A percentile compares a stretch with the other conserved stretches of the same genome.
Conservation (phyloP, 2,113 vertebrate species). For the Toxotes jaculatrix region DNA sequence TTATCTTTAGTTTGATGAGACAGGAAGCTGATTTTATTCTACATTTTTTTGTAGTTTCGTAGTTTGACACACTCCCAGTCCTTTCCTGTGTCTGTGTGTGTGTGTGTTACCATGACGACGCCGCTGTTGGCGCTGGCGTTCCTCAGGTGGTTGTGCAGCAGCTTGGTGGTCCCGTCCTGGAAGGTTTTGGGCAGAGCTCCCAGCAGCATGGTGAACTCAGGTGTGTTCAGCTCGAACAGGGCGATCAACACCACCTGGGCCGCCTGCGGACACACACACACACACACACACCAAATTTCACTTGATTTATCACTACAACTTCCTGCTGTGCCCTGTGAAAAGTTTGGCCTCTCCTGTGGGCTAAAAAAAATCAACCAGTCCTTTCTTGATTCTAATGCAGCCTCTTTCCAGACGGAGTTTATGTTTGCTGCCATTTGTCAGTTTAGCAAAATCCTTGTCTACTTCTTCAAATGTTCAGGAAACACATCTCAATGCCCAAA, state of each 20-base stretch:
- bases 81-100: background rate
- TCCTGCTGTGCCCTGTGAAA: background rate
- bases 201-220: conserved; percentile 96
- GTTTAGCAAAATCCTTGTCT: no score
- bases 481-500: no score
- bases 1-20: no score
- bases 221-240: conserved; percentile 95
- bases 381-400: no score
- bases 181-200: conserved; percentile 97
- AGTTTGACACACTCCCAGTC: no score
- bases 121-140: conserved; percentile 88
- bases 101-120: conserved; percentile 84
- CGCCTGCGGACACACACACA: conserved; percentile 83
- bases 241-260: conserved; percentile 94
- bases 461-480: no score
- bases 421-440: no score
- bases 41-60: no score
- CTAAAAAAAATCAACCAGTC: background rate
- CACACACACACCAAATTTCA: conserved; percentile 25
- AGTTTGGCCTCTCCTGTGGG: background rate
- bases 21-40: no score
- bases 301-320: background rate
- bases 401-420: no score
- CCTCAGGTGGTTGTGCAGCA: conserved; percentile 94
- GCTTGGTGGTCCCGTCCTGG: conserved; percentile 96